These are phyloP conservation scores for Ceryle rudis DNA, from an alignment of 2,797 vertebrate species.

Conservation along the genomic window DNA sequence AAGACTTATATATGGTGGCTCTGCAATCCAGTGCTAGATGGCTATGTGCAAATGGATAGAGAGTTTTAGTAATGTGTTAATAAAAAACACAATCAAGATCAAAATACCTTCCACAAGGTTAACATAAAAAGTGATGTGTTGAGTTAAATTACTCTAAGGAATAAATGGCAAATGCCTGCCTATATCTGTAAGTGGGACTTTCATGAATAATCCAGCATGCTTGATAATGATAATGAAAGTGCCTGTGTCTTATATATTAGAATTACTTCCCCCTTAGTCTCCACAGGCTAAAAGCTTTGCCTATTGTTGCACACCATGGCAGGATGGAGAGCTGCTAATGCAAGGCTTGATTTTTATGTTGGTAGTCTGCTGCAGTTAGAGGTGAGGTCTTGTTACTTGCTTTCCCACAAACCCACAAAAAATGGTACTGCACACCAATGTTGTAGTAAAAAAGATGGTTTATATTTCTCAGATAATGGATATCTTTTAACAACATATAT, in stretches of 20 bases:
- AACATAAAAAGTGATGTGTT: conserved; percentile 24
- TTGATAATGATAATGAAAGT: conserved; percentile 36
- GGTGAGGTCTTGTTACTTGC: neutral
- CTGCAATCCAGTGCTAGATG: neutral
- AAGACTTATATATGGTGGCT: neutral
- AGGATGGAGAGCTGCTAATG: neutral
- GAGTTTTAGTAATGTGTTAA: neutral
- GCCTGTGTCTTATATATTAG: neutral
- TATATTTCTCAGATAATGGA: neutral
- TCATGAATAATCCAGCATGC: conserved; percentile 37
- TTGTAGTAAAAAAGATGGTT: neutral
- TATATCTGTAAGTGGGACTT: conserved; percentile 3
- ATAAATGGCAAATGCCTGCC: conserved; percentile 44
- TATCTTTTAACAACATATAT: neutral
- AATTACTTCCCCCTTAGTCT: neutral
- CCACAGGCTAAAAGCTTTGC: conserved; percentile 26
- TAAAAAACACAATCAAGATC: conserved; percentile 27
- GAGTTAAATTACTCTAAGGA: conserved; percentile 28
- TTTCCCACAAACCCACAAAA: neutral
- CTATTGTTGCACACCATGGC: neutral
- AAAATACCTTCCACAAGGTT: conserved; percentile 33
- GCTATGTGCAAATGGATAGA: neutral
- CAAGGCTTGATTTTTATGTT: conserved; percentile 26
- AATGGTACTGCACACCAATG: neutral
- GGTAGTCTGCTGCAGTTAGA: neutral